Conservation (phyloP, 1,140 invertebrate species). For the Notospermus geniculatus region DNA sequence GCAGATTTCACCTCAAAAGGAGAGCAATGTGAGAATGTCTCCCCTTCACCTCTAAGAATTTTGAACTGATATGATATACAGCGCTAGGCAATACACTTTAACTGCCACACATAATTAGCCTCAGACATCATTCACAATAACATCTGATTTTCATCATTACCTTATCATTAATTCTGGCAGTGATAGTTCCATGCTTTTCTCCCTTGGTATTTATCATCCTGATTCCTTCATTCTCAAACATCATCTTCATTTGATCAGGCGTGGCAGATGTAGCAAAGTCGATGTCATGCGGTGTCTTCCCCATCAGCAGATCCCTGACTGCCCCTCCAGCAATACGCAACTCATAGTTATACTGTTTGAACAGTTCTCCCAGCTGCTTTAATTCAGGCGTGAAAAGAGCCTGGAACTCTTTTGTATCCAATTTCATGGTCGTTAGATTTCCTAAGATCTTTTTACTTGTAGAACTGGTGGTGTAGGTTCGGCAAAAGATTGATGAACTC, state of each 20-base stretch:
- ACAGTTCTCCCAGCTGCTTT: conserved; percentile 67
- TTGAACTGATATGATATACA: no score
- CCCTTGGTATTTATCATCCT: conserved; percentile 91
- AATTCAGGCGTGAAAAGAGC: conserved; percentile 82
- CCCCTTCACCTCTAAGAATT: no score
- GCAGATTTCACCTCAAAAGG: background rate
- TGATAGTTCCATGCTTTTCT: conserved; percentile 97
- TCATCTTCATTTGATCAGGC: conserved; percentile 91
- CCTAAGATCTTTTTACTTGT: conserved; percentile 11
- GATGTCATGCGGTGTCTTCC: conserved; percentile 80
- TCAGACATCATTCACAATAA: no score
- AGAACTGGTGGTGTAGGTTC: no score
- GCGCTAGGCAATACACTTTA: no score
- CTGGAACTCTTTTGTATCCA: conserved; percentile 63
- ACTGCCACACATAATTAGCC: no score
- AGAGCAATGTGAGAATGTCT: conserved; percentile 2
- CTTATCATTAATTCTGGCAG: conserved; percentile 91
- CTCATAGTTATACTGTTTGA: conserved; percentile 81
- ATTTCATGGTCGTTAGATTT: conserved; percentile 53
- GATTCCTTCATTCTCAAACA: conserved; percentile 83
- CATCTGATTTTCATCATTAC: no score
- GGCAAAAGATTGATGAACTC: no score
- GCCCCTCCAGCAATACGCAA: conserved; percentile 92
- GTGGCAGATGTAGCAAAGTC: conserved; percentile 98
- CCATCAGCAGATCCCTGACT: conserved; percentile 89